Conservation (phyloP, 2,797 vertebrate species). For the Tokudaia tokunoshimensis region DNA sequence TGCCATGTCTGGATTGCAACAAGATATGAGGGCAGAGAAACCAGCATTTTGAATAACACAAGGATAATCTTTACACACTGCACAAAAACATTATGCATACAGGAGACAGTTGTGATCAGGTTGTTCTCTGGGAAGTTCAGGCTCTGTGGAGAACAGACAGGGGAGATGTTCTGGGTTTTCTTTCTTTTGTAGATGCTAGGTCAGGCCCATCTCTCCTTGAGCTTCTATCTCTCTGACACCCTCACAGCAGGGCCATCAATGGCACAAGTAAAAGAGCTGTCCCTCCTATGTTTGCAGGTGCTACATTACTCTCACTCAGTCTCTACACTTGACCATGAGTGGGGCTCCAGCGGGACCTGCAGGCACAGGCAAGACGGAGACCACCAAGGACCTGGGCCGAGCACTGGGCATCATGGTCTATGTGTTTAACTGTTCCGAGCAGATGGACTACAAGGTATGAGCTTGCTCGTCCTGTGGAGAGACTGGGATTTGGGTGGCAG, state of each 20-base stretch:
- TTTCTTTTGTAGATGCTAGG: background rate
- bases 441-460: slow-evolving; percentile 98
- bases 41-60: background rate
- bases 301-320: slow-evolving; percentile 98
- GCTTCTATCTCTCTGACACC: background rate
- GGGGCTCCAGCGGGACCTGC: slow-evolving; percentile 96
- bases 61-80: background rate
- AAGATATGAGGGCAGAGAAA: background rate
- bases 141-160: background rate
- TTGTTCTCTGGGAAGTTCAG: background rate
- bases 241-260: background rate
- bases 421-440: slow-evolving; percentile 98
- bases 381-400: slow-evolving; percentile 97
- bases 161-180: background rate
- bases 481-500: background rate
- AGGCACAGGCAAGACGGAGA: slow-evolving; percentile 97
- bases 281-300: slow-evolving; percentile 88
- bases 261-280: background rate
- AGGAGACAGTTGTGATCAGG: background rate
- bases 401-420: slow-evolving; percentile 98
- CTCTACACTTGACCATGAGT: slow-evolving; percentile 97
- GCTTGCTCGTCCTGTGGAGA: accelerated
- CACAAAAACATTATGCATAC: background rate
- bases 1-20: background rate
- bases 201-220: background rate